Base-by-base conservation (phyloP, 2,888 invertebrate genomes). In the Ichneumoninae sp. region DNA sequence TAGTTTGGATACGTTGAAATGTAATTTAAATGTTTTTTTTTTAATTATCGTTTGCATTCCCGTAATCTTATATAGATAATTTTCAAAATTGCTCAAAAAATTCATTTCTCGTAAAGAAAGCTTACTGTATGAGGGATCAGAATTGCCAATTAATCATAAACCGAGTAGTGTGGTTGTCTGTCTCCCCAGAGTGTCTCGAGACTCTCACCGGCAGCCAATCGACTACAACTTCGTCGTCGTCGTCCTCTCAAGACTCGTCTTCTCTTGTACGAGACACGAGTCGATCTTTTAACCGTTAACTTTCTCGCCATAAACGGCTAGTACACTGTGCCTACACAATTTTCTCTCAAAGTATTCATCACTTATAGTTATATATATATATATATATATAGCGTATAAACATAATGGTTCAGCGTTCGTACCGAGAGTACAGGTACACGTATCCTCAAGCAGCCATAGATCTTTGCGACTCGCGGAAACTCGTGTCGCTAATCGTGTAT, bases 301-400 rank as follows among this genome's bases (percentile, higher is more conserved):
- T 84, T 84, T 84, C 83, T 77, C 83, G 80, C 83, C 83, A 69
- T 84, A 84, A 77, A 77, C 74, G 62, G 75, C 62, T 80, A 68
- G 50, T 30, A 50, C 40, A 3, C n/a, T 47, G 36, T 22, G 33
- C 47, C 10, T 47, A 65, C 70, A 74, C 68, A 74, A 70, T 74
- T 69, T 50, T 47, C 50, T 22, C 26, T 19, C 50, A 10, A 66
- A 26, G 50, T 47, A 70, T 66, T 40, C 19, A 26, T 66, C 52
- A n/a, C 30, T 7, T 26, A 52, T 70, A 26, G 70, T 52, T 54
- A 2, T 13, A 57, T 57, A 57, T 22, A 57, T 22, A 54, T 22
- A 36, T 26, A 57, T 57, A 57, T 26, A 57, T 26, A 57, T 26
- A 40, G 8, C 40, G 40, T 8, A 40, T 10, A 40, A 40, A 10